Conservation (phyloP, 2,797 vertebrate genomes). For the Eleutherodactylus coqui region DNA sequence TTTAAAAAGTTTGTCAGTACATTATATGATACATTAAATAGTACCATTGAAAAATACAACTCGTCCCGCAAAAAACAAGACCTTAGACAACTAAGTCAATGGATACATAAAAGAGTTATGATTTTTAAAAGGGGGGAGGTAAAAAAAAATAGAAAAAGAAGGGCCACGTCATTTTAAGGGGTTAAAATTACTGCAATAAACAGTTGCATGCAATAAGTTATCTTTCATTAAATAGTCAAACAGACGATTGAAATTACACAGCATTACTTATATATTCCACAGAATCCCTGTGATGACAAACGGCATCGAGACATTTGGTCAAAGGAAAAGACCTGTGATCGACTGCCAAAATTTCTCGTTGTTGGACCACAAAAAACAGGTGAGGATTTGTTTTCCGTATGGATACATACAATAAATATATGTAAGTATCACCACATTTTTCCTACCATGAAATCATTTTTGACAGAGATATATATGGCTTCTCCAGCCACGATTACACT, state of each 20-base stretch:
- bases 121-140: no score
- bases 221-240: not conserved
- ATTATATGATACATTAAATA: no score
- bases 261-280: not conserved
- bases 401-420: not conserved
- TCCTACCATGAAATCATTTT: no score
- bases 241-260: not conserved
- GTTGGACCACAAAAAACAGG: slow-evolving; percentile 97
- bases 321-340: slow-evolving; percentile 97
- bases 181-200: not conserved
- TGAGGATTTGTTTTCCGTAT: slow-evolving; percentile 68
- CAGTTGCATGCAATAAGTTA: not conserved
- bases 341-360: slow-evolving; percentile 94
- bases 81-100: no score
- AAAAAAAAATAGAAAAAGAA: no score
- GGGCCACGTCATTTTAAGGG: no score
- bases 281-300: slow-evolving; percentile 98
- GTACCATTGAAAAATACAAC: no score
- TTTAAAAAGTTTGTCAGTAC: no score
- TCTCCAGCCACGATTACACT: no score
- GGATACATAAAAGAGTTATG: no score
- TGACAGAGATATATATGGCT: not conserved
- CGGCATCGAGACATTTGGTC: slow-evolving; percentile 99
- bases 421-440: not conserved
- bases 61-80: no score